These are phyloP conservation scores for Perca schrenkii DNA, from an alignment of 2,113 vertebrate genomes.

Conservation along the genomic window DNA sequence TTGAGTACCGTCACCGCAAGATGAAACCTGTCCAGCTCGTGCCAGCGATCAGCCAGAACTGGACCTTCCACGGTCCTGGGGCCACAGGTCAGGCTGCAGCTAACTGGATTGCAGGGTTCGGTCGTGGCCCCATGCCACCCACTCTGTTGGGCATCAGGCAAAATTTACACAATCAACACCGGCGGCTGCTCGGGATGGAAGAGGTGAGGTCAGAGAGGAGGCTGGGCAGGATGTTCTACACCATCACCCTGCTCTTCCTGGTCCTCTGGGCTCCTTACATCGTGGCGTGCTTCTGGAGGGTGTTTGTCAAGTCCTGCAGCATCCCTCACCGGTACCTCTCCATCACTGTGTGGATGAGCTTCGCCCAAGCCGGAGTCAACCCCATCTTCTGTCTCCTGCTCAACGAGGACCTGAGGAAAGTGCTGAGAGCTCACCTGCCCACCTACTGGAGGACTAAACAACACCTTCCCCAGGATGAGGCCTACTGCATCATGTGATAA, in stretches of 20 bases:
- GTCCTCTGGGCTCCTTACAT: slow-evolving; percentile 96
- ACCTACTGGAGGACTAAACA: slow-evolving; percentile 94
- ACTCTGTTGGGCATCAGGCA: slow-evolving; percentile 94
- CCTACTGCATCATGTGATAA: slow-evolving; percentile 94
- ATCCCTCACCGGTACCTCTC: slow-evolving; percentile 93
- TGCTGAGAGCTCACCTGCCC: slow-evolving; percentile 91
- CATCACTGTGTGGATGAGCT: slow-evolving; percentile 96
- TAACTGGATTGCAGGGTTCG: slow-evolving; percentile 96
- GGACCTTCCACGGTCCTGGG: slow-evolving; percentile 96
- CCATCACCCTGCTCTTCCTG: slow-evolving; percentile 94
- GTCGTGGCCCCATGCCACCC: slow-evolving; percentile 94
- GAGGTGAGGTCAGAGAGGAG: slow-evolving; percentile 94
- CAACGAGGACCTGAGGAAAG: slow-evolving; percentile 95
- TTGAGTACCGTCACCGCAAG: slow-evolving; percentile 95
- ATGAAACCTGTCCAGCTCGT: slow-evolving; percentile 96
- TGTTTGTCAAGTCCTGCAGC: slow-evolving; percentile 92
- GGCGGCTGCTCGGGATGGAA: slow-evolving; percentile 93
- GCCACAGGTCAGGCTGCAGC: slow-evolving; percentile 95
- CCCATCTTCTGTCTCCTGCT: slow-evolving; percentile 95
- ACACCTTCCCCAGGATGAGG: slow-evolving; percentile 92
- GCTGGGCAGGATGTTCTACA: slow-evolving; percentile 96
- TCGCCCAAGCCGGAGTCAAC: slow-evolving; percentile 94
- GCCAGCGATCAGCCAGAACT: slow-evolving; percentile 96
- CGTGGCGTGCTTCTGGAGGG: slow-evolving; percentile 95
- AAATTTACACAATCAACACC: slow-evolving; percentile 92